Percentiles rank a stretch among this genome's conserved stretches.
Conservation (phyloP, 2,888 invertebrate genomes). For the Pasiphila rectangulata region DNA sequence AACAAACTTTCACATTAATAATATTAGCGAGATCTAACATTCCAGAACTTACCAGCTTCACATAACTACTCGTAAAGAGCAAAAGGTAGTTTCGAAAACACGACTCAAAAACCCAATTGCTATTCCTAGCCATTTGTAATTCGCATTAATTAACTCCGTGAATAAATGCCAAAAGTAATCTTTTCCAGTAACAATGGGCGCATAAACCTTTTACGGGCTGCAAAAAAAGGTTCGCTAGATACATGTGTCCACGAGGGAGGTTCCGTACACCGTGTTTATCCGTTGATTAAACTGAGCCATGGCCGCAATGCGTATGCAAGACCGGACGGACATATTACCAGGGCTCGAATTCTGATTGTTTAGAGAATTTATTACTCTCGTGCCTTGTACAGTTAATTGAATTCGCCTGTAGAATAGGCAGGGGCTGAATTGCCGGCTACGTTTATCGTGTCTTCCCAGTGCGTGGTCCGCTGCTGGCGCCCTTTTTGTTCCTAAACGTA, state of each 20-base stretch:
- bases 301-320: conserved; percentile 78
- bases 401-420: conserved; percentile 78
- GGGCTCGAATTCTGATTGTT: conserved; percentile 80
- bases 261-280: conserved; percentile 64
- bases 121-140: conserved; percentile 50
- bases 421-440: conserved; percentile 66
- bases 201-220: conserved; percentile 59
- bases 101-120: conserved; percentile 32
- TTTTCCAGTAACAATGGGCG: conserved; percentile 57
- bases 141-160: conserved; percentile 60
- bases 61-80: background rate
- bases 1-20: too few relatives aligned
- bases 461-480: conserved; percentile 48
- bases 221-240: conserved; percentile 47
- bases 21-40: too few relatives aligned
- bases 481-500: conserved; percentile 54
- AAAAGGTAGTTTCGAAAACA: background rate
- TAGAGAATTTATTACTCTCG: conserved; percentile 80
- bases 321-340: conserved; percentile 77
- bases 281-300: conserved; percentile 77
- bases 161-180: conserved; percentile 62
- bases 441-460: conserved; percentile 70
- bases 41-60: too few relatives aligned
- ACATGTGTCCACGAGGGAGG: conserved; percentile 57
- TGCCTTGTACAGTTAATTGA: conserved; percentile 80